Base-by-base conservation (phyloP, 2,113 vertebrate genomes). In the Oxygymnocypris stewartii region DNA sequence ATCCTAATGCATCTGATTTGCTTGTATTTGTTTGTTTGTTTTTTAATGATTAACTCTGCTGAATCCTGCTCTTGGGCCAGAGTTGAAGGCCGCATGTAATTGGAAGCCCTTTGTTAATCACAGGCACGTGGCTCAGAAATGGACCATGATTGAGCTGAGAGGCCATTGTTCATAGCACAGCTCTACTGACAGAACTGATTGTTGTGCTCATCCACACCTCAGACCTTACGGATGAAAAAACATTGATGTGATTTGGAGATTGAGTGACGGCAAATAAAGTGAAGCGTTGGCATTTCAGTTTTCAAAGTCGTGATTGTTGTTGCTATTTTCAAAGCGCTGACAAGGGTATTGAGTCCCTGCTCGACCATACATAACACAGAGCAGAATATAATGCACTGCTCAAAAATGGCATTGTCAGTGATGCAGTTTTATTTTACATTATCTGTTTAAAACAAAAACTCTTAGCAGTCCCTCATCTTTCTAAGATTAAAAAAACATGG, bases 311-410 rank as follows among this genome's bases (percentile, higher is more conserved):
- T 75, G 73, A 75, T 75, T 75, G 73, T 44, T 75, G 40, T 14
- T 75, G 20, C 40, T 47, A 75, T 75, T 75, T 75, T 75, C 42
- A 75, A 47, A 75, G 73, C 6, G 42, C 73, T 75, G 73, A 25
- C 71, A 74, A 14, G 40, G 12, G 73, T 47, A 47, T 47, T 47
- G 73, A 75, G 42, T 75, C 42, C 73, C 42, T 75, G 73, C 73
- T 47, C 25, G 73, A 75, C 42, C 73, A 47, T 44, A 75, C 73
- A 47, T 44, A 75, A 44, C 6, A 6, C 73, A 25, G 12, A 75
- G 23, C 40, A 47, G 47, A 75, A 28, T 75, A 75, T 44, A 47
- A 75, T 75, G 73, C 73, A 73, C n/a, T n/a, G n/a, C n/a, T n/a
- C n/a, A n/a, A n/a, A n/a, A n/a, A n/a, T n/a, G n/a, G n/a, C n/a